A percentile compares a stretch with the other conserved stretches of the same genome.
These are phyloP conservation scores for Chesias legatella DNA, from an alignment of 2,888 invertebrate genomes.

Conservation along the genomic window DNA sequence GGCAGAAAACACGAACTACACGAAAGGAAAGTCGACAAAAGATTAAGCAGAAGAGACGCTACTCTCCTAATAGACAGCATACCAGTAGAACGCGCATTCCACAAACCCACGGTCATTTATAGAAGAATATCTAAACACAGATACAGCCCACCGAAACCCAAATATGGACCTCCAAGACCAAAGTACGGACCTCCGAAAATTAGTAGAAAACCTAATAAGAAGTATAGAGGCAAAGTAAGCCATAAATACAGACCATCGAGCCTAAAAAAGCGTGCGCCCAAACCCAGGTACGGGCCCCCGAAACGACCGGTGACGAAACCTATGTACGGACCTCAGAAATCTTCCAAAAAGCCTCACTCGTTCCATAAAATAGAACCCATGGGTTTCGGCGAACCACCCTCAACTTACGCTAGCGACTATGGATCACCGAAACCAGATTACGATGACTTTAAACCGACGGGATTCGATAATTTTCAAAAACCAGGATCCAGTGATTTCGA, in stretches of 20 bases:
- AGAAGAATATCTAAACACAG: slow-evolving; percentile 41
- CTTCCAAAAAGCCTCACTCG: slow-evolving; percentile 29
- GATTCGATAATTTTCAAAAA: neutral
- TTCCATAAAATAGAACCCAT: slow-evolving; percentile 37
- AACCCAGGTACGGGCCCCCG: slow-evolving; percentile 37
- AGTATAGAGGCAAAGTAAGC: slow-evolving; percentile 38
- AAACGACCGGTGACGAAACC: slow-evolving; percentile 36
- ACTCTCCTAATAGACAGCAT: slow-evolving; percentile 49
- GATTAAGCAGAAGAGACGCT: slow-evolving; percentile 49
- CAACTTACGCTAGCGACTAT: slow-evolving; percentile 6
- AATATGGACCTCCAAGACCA: slow-evolving; percentile 43
- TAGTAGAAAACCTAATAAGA: slow-evolving; percentile 44
- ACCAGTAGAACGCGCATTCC: slow-evolving; percentile 42
- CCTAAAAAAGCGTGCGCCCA: slow-evolving; percentile 38
- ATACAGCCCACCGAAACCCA: slow-evolving; percentile 39
- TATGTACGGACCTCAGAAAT: slow-evolving; percentile 29
- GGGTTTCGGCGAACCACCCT: slow-evolving; percentile 63
- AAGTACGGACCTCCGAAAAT: slow-evolving; percentile 43
- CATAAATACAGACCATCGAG: slow-evolving; percentile 39
- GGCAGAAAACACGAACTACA: slow-evolving; percentile 30
- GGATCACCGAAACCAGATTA: slow-evolving; percentile 9
- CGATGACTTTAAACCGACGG: neutral
- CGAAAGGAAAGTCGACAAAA: slow-evolving; percentile 28
- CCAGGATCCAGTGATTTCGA: neutral
- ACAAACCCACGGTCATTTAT: slow-evolving; percentile 53